A percentile compares a stretch with the other conserved stretches of the same genome.
phyloP scores from a whole-genome alignment of 2,888 invertebrate genomes.

The Didymodactylos carnosus region DNA sequence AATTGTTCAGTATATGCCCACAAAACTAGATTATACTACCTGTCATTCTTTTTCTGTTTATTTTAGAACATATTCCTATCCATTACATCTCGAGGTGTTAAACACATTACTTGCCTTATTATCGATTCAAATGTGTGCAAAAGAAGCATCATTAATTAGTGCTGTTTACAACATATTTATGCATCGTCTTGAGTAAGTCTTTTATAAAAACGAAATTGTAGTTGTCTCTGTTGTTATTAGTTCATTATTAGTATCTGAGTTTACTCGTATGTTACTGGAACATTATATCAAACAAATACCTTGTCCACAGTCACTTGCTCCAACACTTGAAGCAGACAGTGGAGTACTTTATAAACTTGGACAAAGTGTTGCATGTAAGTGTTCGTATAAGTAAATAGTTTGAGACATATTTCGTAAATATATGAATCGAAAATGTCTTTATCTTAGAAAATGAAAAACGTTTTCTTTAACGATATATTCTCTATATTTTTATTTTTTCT shows the following conservation, averaged over 20 bases:
- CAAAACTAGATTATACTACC: no score
- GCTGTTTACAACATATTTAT: slow-evolving; percentile 44
- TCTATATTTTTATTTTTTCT: neutral
- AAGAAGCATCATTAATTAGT: slow-evolving; percentile 49
- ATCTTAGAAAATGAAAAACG: neutral
- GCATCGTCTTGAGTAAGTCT: slow-evolving; percentile 23
- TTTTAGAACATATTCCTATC: slow-evolving; percentile 13
- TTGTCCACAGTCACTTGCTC: neutral
- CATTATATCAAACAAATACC: neutral
- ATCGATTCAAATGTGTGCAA: slow-evolving; percentile 51
- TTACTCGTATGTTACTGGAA: neutral
- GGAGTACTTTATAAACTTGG: neutral
- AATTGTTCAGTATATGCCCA: no score
- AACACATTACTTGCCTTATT: slow-evolving; percentile 66
- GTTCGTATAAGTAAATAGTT: neutral
- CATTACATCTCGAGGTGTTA: slow-evolving; percentile 50
- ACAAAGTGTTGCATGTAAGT: neutral
- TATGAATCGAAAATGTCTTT: neutral
- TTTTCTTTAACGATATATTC: neutral
- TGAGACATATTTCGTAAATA: neutral
- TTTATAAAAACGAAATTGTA: neutral
- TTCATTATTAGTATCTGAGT: neutral
- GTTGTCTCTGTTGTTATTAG: neutral
- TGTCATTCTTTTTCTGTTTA: neutral
- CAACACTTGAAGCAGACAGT: neutral